phyloP scores from a whole-genome alignment of 1,140 invertebrate species.

The Drosophila auraria region DNA sequence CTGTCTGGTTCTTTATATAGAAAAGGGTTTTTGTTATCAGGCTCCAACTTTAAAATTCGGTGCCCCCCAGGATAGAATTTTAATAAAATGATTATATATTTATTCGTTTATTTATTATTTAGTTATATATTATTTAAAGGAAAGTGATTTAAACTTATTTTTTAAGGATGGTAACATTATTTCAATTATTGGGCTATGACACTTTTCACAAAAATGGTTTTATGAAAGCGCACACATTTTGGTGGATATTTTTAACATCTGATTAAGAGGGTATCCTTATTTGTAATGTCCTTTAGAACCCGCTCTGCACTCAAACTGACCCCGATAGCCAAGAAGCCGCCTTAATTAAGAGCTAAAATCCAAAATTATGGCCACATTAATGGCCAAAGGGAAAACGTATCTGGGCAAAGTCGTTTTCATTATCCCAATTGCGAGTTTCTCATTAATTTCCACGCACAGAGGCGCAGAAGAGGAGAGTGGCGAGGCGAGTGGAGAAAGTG shows the following conservation, averaged over 20 bases:
- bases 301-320: slow-evolving; percentile 27
- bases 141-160: too few species aligned
- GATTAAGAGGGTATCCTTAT: not conserved
- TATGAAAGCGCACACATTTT: not conserved
- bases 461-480: not conserved
- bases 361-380: slow-evolving; percentile 15
- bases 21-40: too few species aligned
- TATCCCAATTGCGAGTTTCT: slow-evolving; percentile 52
- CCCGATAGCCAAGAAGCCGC: slow-evolving; percentile 24
- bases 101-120: too few species aligned
- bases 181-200: not conserved
- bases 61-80: too few species aligned
- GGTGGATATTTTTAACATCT: not conserved
- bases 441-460: slow-evolving; percentile 53
- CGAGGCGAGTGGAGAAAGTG: not conserved
- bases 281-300: not conserved
- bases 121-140: too few species aligned
- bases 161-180: too few species aligned
- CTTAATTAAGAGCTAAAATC: slow-evolving; percentile 61
- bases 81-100: too few species aligned
- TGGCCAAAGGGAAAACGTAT: slow-evolving; percentile 12
- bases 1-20: too few species aligned
- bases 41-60: too few species aligned
- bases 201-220: not conserved
- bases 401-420: slow-evolving; percentile 59